These are phyloP conservation scores for Eustalomyia histrio DNA, from an alignment of 2,888 invertebrate genomes.

Conservation along the genomic window DNA sequence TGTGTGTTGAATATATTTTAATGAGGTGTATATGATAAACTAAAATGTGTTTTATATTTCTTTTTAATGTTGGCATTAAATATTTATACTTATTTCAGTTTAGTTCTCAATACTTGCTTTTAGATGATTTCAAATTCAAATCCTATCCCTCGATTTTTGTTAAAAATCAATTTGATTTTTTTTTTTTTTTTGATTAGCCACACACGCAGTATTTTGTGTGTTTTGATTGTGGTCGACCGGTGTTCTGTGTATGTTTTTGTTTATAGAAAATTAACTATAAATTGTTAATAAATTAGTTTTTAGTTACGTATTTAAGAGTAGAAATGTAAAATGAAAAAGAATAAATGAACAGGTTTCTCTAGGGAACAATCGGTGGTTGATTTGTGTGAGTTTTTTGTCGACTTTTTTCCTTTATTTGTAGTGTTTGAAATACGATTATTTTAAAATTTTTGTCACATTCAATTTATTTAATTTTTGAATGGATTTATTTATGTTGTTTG, in stretches of 20 bases:
- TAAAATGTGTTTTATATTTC: constrained; percentile 25
- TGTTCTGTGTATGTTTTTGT: constrained; percentile 41
- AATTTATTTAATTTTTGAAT: constrained; percentile 45
- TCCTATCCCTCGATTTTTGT: not conserved
- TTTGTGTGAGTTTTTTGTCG: constrained; percentile 52
- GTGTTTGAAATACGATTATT: constrained; percentile 43
- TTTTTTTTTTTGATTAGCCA: constrained; percentile 59
- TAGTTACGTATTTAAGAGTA: constrained; percentile 2
- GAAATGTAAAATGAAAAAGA: not conserved
- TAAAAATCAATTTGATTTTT: constrained; percentile 49
- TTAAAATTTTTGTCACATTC: constrained; percentile 58
- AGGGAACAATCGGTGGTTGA: constrained; percentile 51
- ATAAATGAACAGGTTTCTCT: constrained; percentile 56
- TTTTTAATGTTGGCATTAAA: constrained; percentile 53
- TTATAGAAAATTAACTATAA: constrained; percentile 64
- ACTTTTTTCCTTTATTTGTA: not conserved
- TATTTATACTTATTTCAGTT: constrained; percentile 62
- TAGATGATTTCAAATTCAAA: constrained; percentile 3
- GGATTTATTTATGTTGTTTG: not conserved
- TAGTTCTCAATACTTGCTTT: constrained; percentile 26
- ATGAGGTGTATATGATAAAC: constrained; percentile 38
- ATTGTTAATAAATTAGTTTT: constrained; percentile 65
- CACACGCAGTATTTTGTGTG: constrained; percentile 57
- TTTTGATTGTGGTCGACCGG: constrained; percentile 50
- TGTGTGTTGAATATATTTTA: constrained; percentile 44